phyloP scores from a whole-genome alignment of 2,888 invertebrate species.

The Nomada goodeniana region DNA sequence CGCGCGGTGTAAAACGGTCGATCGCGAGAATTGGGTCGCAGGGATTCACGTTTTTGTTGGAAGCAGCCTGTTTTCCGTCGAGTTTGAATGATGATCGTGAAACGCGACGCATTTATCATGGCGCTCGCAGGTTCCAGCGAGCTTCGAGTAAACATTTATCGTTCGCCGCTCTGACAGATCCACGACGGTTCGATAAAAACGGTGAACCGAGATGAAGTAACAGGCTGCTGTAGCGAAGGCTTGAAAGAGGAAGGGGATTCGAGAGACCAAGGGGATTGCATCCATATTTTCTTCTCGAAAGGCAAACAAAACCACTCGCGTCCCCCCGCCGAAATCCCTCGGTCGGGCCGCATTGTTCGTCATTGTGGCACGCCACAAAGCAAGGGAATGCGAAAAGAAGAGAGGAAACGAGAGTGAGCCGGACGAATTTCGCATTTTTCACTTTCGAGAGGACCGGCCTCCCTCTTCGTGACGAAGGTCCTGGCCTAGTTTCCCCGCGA shows the following conservation, averaged over 20 bases:
- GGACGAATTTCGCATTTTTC: slow-evolving; percentile 50
- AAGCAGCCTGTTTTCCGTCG: slow-evolving; percentile 62
- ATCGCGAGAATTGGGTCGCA: not conserved
- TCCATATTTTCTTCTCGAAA: slow-evolving; percentile 48
- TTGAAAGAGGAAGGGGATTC: not conserved
- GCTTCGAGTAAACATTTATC: slow-evolving; percentile 65
- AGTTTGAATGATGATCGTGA: slow-evolving; percentile 50
- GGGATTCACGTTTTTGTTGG: slow-evolving; percentile 5
- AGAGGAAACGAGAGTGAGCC: slow-evolving; percentile 26
- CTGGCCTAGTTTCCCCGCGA: slow-evolving; percentile 47
- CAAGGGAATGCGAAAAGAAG: slow-evolving; percentile 26
- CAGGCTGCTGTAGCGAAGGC: not conserved
- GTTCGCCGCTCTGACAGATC: slow-evolving; percentile 39
- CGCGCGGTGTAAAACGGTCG: not conserved
- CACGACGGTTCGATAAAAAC: slow-evolving; percentile 10
- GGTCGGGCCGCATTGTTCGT: slow-evolving; percentile 58
- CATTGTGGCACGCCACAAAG: slow-evolving; percentile 56
- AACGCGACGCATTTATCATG: slow-evolving; percentile 63
- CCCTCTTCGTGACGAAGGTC: slow-evolving; percentile 24
- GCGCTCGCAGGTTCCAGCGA: slow-evolving; percentile 24
- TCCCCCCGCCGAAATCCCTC: slow-evolving; percentile 42
- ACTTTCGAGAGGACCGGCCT: slow-evolving; percentile 24
- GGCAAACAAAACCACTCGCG: slow-evolving; percentile 56
- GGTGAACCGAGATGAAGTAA: slow-evolving; percentile 24
- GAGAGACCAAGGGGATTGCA: slow-evolving; percentile 39